Conservation (phyloP, 2,888 invertebrate species). For the Spicauda simplicius region DNA sequence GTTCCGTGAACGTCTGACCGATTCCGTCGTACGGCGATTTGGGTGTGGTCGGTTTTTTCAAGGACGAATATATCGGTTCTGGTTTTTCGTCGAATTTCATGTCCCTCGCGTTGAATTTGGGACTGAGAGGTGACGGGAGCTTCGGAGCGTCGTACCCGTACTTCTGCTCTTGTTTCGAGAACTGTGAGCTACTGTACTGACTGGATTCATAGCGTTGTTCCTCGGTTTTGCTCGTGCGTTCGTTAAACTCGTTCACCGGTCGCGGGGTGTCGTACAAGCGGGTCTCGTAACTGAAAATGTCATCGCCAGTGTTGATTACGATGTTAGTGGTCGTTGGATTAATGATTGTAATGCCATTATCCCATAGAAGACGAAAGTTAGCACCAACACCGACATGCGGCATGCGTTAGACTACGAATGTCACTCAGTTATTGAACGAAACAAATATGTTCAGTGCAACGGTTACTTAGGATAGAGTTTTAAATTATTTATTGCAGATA, state of each 20-base stretch:
- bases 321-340: constrained; percentile 28
- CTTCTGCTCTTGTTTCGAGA: constrained; percentile 64
- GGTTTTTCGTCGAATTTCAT: constrained; percentile 74
- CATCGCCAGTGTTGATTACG: constrained; percentile 54
- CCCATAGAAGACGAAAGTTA: constrained; percentile 31
- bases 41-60: constrained; percentile 58
- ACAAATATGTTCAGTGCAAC: background rate
- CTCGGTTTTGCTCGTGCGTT: constrained; percentile 65
- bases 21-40: constrained; percentile 65
- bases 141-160: constrained; percentile 70
- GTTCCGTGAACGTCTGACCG: constrained; percentile 73
- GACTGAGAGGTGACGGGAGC: constrained; percentile 65
- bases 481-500: too few species aligned
- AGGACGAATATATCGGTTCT: constrained; percentile 72
- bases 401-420: constrained; percentile 47
- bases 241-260: constrained; percentile 65
- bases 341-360: background rate
- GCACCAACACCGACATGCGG: constrained; percentile 59
- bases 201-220: constrained; percentile 60
- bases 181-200: constrained; percentile 60
- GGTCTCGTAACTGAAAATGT: constrained; percentile 79
- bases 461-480: too few species aligned
- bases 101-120: constrained; percentile 80
- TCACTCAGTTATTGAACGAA: constrained; percentile 4
- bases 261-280: constrained; percentile 82